Conservation (phyloP, 2,888 invertebrate species). For the Synergus laeviventris region DNA sequence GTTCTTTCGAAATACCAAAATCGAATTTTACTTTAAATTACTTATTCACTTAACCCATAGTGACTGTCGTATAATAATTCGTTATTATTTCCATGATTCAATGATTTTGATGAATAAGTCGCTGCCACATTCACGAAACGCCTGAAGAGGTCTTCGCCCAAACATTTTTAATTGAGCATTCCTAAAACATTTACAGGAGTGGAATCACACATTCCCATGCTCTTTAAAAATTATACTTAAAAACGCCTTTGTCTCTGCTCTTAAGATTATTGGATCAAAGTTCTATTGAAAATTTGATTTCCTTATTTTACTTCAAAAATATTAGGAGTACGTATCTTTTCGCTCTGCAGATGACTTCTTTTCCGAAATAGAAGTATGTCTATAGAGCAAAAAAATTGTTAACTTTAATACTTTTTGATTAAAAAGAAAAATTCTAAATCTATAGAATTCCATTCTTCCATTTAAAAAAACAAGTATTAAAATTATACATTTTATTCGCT, state of each 20-base stretch:
- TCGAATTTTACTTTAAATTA: constrained; percentile 41
- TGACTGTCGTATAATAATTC: constrained; percentile 47
- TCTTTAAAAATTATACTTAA: constrained; percentile 5
- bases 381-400: too few relatives aligned
- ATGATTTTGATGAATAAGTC: constrained; percentile 47
- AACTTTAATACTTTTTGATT: too few relatives aligned
- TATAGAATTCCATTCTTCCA: too few relatives aligned
- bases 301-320: neutral
- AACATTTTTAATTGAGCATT: constrained; percentile 5
- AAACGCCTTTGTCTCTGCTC: constrained; percentile 21
- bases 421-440: too few relatives aligned
- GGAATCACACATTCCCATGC: constrained; percentile 19
- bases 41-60: constrained; percentile 47
- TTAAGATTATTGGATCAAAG: neutral
- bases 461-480: too few relatives aligned
- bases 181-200: constrained; percentile 7
- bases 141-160: constrained; percentile 4
- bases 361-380: too few relatives aligned
- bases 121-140: constrained; percentile 33
- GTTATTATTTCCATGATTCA: constrained; percentile 32
- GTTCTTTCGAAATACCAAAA: constrained; percentile 43
- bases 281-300: neutral
- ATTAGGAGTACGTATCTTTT: too few relatives aligned
- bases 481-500: too few relatives aligned
- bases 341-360: too few relatives aligned